Evolutionary conservation across 2,113 vertebrate genomes (phyloP).

Genomic region (Puntigrus tetrazona): DNA sequence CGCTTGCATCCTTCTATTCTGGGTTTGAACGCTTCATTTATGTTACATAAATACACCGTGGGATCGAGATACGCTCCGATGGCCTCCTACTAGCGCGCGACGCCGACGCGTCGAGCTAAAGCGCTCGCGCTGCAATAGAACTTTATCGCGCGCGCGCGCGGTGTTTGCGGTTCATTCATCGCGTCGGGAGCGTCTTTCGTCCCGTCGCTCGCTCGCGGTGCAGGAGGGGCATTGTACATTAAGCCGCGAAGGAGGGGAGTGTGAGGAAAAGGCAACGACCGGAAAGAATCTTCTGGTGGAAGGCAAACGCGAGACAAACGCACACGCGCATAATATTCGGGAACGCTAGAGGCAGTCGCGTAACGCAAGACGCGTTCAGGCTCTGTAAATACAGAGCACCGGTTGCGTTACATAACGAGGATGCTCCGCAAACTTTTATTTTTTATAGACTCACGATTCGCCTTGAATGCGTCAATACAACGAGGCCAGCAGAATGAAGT

Average conservation of each 20-base stretch:
- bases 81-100: neutral
- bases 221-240: neutral
- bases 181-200: neutral
- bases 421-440: conserved; percentile 37
- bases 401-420: conserved; percentile 62
- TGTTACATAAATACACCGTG: neutral
- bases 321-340: neutral
- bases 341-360: conserved; percentile 58
- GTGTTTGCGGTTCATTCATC: neutral
- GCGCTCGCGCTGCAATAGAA: neutral
- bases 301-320: neutral
- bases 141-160: neutral
- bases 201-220: neutral
- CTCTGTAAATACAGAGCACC: conserved; percentile 53
- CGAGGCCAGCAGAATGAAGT: neutral
- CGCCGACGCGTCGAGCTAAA: neutral
- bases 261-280: conserved; percentile 8
- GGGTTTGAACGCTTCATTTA: neutral
- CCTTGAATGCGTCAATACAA: conserved; percentile 26
- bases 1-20: neutral
- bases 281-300: neutral
- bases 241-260: neutral
- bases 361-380: conserved; percentile 32
- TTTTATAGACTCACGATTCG: conserved; percentile 46
- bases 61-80: neutral